These are phyloP conservation scores for Pheosia gnoma DNA, from an alignment of 2,888 invertebrate genomes.

Conservation along the genomic window DNA sequence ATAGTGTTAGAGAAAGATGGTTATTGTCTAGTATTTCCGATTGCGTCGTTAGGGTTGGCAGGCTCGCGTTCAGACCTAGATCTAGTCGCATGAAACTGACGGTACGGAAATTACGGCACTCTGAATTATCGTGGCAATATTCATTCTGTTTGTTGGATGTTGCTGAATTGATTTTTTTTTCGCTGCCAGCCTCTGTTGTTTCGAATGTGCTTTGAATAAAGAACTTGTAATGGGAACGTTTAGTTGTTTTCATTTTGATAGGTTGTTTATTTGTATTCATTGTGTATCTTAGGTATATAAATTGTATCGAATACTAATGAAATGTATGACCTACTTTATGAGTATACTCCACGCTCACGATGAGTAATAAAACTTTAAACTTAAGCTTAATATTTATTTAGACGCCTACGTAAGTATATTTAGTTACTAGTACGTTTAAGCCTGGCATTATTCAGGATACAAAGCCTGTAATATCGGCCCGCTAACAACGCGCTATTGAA, in stretches of 20 bases:
- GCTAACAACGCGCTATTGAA: too few species aligned
- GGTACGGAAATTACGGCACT: constrained; percentile 52
- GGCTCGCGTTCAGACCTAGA: constrained; percentile 41
- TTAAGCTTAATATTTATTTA: too few species aligned
- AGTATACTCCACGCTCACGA: too few species aligned
- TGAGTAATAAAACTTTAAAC: too few species aligned
- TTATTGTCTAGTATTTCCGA: constrained; percentile 20
- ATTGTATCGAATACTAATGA: background rate
- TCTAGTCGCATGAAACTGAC: constrained; percentile 48
- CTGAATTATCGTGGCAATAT: constrained; percentile 49
- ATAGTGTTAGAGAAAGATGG: constrained; percentile 13
- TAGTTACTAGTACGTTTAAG: background rate
- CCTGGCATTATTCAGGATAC: constrained; percentile 5
- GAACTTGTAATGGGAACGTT: constrained; percentile 1
- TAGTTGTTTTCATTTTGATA: background rate
- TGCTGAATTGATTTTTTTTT: constrained; percentile 32
- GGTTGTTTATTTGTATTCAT: background rate
- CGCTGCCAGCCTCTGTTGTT: constrained; percentile 8
- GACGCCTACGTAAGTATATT: too few species aligned
- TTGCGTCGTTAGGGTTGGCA: constrained; percentile 28
- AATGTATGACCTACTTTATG: too few species aligned
- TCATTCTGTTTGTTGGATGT: constrained; percentile 43
- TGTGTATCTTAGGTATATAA: background rate
- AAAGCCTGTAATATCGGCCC: constrained; percentile 10
- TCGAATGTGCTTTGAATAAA: constrained; percentile 15